These are phyloP conservation scores for Cyclargus thomasi DNA, from an alignment of 1,140 invertebrate genomes.

Conservation along the genomic window DNA sequence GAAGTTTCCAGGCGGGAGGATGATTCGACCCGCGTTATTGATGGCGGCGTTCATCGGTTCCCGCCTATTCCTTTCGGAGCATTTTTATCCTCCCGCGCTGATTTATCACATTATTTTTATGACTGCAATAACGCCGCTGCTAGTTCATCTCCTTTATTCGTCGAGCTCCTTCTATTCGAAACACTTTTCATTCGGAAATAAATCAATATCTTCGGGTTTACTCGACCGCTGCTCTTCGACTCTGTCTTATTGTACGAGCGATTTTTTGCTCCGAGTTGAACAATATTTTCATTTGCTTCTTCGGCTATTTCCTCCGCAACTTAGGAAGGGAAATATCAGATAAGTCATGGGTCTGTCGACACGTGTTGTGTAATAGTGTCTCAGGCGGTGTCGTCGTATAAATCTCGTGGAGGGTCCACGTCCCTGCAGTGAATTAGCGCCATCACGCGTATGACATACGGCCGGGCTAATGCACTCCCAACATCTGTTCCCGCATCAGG, in stretches of 20 bases:
- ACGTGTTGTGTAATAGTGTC: constrained; percentile 19
- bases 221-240: not conserved
- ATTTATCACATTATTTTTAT: constrained; percentile 15
- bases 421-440: constrained; percentile 47
- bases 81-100: constrained; percentile 17
- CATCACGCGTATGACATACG: constrained; percentile 59
- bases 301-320: not conserved
- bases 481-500: constrained; percentile 51
- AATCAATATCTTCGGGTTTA: not conserved
- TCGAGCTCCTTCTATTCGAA: not conserved
- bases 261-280: not conserved
- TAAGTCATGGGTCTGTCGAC: not conserved
- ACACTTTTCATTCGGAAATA: not conserved
- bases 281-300: not conserved
- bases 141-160: not conserved
- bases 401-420: constrained; percentile 43
- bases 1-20: constrained; percentile 37
- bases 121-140: not conserved
- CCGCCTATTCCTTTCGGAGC: constrained; percentile 18
- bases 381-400: constrained; percentile 31
- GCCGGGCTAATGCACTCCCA: constrained; percentile 47
- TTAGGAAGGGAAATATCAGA: too few relatives aligned
- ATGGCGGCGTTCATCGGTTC: constrained; percentile 29
- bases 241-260: not conserved
- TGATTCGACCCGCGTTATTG: constrained; percentile 39